Conservation (phyloP, 2,113 vertebrate genomes). For the Sciurus niger region DNA sequence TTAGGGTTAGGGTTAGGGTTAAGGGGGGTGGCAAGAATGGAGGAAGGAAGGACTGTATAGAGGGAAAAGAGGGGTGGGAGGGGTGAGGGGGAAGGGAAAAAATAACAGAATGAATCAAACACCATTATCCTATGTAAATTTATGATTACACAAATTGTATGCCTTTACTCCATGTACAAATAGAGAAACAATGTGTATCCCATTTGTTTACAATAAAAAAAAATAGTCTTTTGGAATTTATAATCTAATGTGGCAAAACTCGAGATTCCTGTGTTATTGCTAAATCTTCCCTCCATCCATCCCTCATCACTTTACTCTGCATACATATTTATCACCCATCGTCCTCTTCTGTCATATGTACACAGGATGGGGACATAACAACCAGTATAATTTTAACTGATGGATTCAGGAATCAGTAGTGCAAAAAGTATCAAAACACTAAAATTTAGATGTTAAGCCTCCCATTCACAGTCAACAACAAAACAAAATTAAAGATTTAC, state of each 20-base stretch:
- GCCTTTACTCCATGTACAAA: too few species aligned
- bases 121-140: too few species aligned
- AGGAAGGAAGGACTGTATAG: too few species aligned
- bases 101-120: too few species aligned
- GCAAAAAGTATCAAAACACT: slow-evolving; percentile 11
- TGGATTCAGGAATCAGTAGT: background rate
- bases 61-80: too few species aligned
- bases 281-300: background rate
- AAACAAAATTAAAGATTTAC: slow-evolving; percentile 12
- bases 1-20: too few species aligned
- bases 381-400: background rate
- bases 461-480: background rate
- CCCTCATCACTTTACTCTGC: background rate
- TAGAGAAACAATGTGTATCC: too few species aligned
- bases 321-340: background rate
- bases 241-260: background rate
- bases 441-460: background rate
- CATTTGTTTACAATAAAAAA: too few species aligned
- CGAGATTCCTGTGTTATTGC: background rate
- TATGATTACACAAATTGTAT: too few species aligned
- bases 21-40: too few species aligned
- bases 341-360: background rate
- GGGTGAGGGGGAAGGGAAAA: too few species aligned
- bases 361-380: background rate
- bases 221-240: background rate